Base-by-base conservation (phyloP, 30 jellyfish, hydroid and myxozoan genomes). In the Chrysaora quinquecirrha region DNA sequence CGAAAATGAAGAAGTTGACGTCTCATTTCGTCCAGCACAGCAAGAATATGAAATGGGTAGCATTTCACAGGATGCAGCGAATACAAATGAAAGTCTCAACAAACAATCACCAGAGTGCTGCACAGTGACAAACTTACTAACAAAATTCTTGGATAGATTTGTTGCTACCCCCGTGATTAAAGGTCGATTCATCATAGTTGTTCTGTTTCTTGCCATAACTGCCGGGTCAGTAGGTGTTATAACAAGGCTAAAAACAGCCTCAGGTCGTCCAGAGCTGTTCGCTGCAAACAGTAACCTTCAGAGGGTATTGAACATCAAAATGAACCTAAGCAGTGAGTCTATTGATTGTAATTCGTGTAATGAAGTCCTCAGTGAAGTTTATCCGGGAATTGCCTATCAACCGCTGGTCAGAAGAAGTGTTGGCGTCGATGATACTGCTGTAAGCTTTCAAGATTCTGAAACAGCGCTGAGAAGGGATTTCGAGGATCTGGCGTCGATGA, bases 231-330 rank as follows among this genome's bases (percentile, higher is more conserved):
- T 75, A 1, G 82, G 34, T 1, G 89, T 76, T 6, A 64, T 76
- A 21, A 75, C 96, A 20, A 87, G 63, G 14, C 78, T 85, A 2
- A 48, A 85, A 23, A 73, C 89, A 4, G 96, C 96, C 18, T 71
- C 87, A 0, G 96, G 96, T 12, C 80, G 96, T 19, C 96, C 96
- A 2, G 86, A 74, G 72, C 84, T 85, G 23, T 85, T 85, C 60
- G 83, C 85, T 14, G 2, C 89, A 21, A 70, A 85, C 34, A 74
- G 89, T 35, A 85, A 85, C 34, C 65, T 85, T 46, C 96, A 85
- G 49, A 85, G 30, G 83, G 77, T 75, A 50, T 29, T 85, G 47
- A 54, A 85, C 38, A 24, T 85, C 47, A 74, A 75, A 52, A 73
- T 23, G 16, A 85, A 85, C 30, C 82, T 85, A 56, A 85, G 96